A percentile compares a stretch with the other conserved stretches of the same genome.
Evolutionary conservation across 2,888 invertebrate species (phyloP).

Genomic region (Hirtodrosophila histrioides): DNA sequence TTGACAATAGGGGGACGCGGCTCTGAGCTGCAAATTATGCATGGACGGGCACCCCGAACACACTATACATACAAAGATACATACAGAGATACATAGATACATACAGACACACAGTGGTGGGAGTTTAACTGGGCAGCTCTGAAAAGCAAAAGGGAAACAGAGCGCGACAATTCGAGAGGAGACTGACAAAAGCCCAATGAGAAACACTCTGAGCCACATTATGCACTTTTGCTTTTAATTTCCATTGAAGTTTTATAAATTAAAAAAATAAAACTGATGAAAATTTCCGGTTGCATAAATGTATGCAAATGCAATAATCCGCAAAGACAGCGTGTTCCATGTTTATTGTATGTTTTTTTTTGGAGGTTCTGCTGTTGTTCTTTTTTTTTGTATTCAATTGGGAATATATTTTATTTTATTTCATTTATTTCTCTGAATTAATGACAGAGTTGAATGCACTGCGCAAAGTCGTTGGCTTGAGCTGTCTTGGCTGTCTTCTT

Average conservation of each 20-base stretch:
- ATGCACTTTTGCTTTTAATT: conserved; percentile 66
- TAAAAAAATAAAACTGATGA: conserved; percentile 45
- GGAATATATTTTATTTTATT: neutral
- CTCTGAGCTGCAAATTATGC: conserved; percentile 61
- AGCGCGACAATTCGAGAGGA: conserved; percentile 56
- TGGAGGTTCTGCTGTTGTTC: neutral
- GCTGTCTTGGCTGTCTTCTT: conserved; percentile 12
- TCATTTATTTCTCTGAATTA: conserved; percentile 37
- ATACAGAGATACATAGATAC: no score
- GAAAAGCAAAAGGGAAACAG: conserved; percentile 55
- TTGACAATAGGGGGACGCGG: conserved; percentile 48
- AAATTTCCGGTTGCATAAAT: conserved; percentile 52
- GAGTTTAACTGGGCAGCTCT: conserved; percentile 3
- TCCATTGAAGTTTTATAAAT: conserved; percentile 37
- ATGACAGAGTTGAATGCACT: conserved; percentile 70
- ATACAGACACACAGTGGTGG: neutral
- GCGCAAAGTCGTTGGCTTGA: conserved; percentile 33
- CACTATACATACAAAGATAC: neutral
- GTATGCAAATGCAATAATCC: conserved; percentile 43
- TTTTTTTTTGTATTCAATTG: no score
- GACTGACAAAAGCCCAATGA: conserved; percentile 29
- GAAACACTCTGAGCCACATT: conserved; percentile 30
- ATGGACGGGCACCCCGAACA: conserved; percentile 66
- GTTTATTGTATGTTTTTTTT: conserved; percentile 9
- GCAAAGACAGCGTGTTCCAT: conserved; percentile 15